Conservation (phyloP, 2,888 invertebrate species). For the Drosophila nr. perissopoda region DNA sequence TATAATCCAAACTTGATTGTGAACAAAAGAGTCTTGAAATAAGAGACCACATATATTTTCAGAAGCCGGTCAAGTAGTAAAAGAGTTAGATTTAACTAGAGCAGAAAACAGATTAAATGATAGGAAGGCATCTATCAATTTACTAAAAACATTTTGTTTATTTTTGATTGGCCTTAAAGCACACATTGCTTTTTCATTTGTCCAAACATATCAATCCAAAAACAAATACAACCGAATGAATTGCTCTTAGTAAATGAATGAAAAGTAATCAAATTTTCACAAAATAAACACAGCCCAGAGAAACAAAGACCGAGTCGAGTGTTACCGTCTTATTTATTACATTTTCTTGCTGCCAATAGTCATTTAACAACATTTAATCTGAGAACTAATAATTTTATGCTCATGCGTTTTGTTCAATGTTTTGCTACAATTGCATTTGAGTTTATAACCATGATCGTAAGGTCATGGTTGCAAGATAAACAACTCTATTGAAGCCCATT, state of each 20-base stretch:
- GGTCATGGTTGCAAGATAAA: slow-evolving; percentile 13
- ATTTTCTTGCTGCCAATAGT: not conserved
- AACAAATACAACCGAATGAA: too few relatives aligned
- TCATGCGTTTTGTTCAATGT: not conserved
- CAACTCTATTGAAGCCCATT: slow-evolving; percentile 15
- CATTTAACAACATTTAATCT: not conserved
- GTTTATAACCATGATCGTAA: slow-evolving; percentile 2
- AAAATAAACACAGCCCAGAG: not conserved
- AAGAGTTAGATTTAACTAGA: not conserved
- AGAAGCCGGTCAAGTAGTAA: not conserved
- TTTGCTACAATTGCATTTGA: not conserved
- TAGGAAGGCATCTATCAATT: not conserved
- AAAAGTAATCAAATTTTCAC: not conserved
- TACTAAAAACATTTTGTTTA: not conserved
- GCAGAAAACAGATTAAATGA: not conserved
- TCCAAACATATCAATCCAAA: not conserved
- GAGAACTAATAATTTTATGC: not conserved
- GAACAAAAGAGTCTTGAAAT: not conserved
- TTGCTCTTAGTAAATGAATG: not conserved
- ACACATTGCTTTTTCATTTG: not conserved
- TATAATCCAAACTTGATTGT: not conserved
- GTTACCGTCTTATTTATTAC: not conserved
- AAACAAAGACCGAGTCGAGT: not conserved
- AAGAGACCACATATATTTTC: not conserved
- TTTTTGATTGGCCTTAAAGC: not conserved